Percentiles rank a stretch among this genome's conserved stretches.
These are phyloP conservation scores for Caenorhabditis sp. DNA, from an alignment of 2,888 invertebrate genomes.

Conservation along the genomic window DNA sequence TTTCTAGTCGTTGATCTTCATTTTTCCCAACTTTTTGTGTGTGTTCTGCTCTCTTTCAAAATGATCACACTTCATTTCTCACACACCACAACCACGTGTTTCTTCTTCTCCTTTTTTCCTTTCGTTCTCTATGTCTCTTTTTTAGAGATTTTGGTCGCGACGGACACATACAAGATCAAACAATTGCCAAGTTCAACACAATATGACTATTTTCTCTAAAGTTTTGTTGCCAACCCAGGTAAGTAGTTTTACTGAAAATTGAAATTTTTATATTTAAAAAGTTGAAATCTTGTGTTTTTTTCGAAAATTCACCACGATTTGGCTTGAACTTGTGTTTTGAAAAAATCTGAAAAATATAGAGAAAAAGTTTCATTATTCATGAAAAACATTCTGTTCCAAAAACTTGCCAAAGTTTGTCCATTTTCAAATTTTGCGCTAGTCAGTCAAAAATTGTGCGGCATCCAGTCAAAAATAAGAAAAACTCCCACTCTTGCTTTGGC, in stretches of 20 bases:
- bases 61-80: not conserved
- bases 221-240: not conserved
- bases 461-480: too few species aligned
- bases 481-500: too few species aligned
- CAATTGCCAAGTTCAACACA: not conserved
- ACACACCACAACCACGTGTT: not conserved
- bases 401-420: too few species aligned
- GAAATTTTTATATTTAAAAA: not conserved
- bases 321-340: too few species aligned
- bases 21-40: not conserved
- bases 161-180: not conserved
- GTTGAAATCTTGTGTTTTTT: too few species aligned
- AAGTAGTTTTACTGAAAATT: not conserved
- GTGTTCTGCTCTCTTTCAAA: not conserved
- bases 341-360: slow-evolving; percentile 2
- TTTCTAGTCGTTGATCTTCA: not conserved
- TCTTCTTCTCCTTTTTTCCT: not conserved
- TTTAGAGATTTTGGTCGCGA: not conserved
- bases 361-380: too few species aligned
- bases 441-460: too few species aligned
- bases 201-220: not conserved
- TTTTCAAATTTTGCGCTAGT: too few species aligned
- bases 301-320: too few species aligned
- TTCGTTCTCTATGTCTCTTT: not conserved
- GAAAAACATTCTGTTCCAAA: too few species aligned